Percentiles rank a stretch among this genome's conserved stretches.
phyloP scores from a whole-genome alignment of 2,113 vertebrate species.

The Rana temporaria region DNA sequence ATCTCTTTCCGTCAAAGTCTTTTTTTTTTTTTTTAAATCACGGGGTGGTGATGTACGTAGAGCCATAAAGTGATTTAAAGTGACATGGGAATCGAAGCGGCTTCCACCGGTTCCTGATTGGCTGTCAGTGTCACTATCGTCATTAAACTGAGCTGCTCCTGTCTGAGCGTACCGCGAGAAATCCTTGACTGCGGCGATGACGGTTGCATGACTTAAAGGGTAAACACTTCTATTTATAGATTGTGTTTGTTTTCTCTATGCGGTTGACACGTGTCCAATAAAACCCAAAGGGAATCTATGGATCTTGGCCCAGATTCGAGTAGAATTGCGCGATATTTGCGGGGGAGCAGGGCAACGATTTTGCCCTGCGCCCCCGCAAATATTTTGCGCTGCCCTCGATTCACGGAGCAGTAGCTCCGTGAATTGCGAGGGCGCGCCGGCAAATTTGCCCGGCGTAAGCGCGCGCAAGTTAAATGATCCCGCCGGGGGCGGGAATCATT shows the following conservation, averaged over 20 bases:
- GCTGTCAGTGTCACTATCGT: not conserved
- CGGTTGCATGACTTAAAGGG: not conserved
- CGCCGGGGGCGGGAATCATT: no score
- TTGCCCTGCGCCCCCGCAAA: no score
- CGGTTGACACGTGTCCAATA: not conserved
- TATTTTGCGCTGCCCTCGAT: no score
- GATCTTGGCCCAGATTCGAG: no score
- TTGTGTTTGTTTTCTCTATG: not conserved
- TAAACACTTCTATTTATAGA: not conserved
- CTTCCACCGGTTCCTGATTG: not conserved
- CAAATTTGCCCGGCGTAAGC: no score
- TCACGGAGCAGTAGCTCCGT: no score
- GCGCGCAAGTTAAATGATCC: no score
- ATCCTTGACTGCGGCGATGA: not conserved
- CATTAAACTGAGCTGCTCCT: not conserved
- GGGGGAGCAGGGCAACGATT: no score
- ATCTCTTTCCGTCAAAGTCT: not conserved
- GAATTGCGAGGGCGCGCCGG: no score
- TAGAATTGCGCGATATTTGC: no score
- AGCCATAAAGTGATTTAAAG: not conserved
- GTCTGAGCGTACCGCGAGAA: not conserved
- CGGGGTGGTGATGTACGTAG: no score
- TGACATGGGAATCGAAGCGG: not conserved
- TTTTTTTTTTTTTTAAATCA: not conserved
- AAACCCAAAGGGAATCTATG: not conserved